phyloP scores from a whole-genome alignment of 2,797 vertebrate genomes.

The Zalophus californianus region DNA sequence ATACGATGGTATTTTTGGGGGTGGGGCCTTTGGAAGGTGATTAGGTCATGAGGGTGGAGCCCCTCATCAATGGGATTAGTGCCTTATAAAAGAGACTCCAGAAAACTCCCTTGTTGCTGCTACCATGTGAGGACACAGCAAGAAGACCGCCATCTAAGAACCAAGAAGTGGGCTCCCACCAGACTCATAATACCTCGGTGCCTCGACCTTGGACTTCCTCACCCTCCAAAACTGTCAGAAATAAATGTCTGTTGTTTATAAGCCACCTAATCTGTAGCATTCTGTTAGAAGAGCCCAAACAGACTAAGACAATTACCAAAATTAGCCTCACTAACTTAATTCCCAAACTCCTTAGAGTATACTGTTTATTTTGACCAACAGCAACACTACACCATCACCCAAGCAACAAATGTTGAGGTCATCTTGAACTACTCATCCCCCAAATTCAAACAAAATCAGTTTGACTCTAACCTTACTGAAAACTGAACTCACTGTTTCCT shows the following conservation, averaged over 20 bases:
- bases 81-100: neutral
- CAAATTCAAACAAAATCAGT: neutral
- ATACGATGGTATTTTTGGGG: neutral
- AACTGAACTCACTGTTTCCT: neutral
- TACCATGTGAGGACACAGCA: neutral
- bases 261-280: neutral
- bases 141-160: neutral
- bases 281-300: neutral
- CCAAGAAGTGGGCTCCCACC: neutral
- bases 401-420: neutral
- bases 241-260: neutral
- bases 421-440: neutral
- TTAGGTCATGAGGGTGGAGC: neutral
- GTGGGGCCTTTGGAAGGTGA: neutral
- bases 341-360: neutral
- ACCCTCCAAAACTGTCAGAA: neutral
- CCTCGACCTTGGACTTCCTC: neutral
- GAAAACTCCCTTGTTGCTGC: neutral
- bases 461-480: neutral
- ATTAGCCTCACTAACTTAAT: neutral
- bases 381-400: neutral
- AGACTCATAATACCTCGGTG: neutral
- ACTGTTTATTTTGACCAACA: neutral
- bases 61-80: neutral
- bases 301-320: neutral